Conservation (phyloP, 37 sponge, comb jelly and placozoan species). For the Chondrosia reniformis region DNA sequence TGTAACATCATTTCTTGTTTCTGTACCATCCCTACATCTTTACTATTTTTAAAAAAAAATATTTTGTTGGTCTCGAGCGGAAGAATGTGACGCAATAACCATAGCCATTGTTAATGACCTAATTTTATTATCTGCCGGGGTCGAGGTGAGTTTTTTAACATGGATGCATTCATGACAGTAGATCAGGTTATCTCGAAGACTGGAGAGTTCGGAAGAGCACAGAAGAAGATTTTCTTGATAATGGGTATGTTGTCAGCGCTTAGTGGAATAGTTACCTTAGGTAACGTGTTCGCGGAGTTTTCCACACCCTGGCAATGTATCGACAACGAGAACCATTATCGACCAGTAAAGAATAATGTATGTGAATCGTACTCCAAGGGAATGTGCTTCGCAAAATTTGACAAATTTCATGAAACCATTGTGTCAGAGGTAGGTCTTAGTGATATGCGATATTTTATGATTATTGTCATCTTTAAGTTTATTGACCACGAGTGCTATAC, state of each 20-base stretch:
- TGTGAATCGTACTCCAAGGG: background rate
- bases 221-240: background rate
- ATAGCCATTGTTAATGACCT: too few species aligned
- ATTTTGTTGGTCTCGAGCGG: too few species aligned
- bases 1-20: too few species aligned
- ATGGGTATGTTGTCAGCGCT: background rate
- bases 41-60: too few species aligned
- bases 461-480: too few species aligned
- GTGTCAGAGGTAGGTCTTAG: constrained; percentile 17
- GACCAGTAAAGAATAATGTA: too few species aligned
- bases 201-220: constrained; percentile 9
- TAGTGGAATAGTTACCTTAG: background rate
- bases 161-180: background rate
- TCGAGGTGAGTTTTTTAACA: too few species aligned
- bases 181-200: background rate
- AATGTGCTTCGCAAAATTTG: background rate
- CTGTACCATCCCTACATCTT: too few species aligned
- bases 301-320: background rate
- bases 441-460: too few species aligned
- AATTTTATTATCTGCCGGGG: too few species aligned
- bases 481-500: too few species aligned
- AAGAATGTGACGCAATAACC: too few species aligned
- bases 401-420: background rate
- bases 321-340: background rate
- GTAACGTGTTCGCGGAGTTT: background rate